Base-by-base conservation (phyloP, 2,888 invertebrate species). In the Griposia aprilina region DNA sequence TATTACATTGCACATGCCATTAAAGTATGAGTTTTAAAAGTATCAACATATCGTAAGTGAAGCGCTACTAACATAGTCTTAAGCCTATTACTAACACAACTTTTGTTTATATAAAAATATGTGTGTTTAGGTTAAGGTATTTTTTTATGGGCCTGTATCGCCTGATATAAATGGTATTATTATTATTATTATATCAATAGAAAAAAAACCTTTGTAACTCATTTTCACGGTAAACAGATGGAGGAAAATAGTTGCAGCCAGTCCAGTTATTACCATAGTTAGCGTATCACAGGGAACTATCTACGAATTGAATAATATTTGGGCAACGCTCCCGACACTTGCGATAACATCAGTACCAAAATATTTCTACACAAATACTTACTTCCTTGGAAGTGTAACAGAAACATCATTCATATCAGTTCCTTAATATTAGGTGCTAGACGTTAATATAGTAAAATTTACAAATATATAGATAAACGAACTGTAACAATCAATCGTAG, bases 301-400 rank as follows among this genome's bases (percentile, higher is more conserved):
- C 84, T 48, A 26, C 20, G 55, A 74, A 87, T 59, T 80, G 74
- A 85, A 74, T 87, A 80, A 84, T 74, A 71, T 87, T 75, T 52
- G 62, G 65, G 45, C 65, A 73, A 55, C 50, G 63, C 45, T 52
- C 52, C 63, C 36, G 30, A 48, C 76, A 57, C 50, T 13, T 4
- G 48, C 20, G 87, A 83, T 83, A 78, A 71, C 52, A 74, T 83
- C 86, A 36, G 17, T 23, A 36, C 30, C 50, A 30, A 66, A 74
- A 73, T 26, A 66, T 8, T 30, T 50, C 36, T 15, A 45, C 20
- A 41, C 30, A 13, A 55, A 48, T n/a, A 78, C 72, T 70, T n/a
- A n/a, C 20, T 45, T 41, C 30, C 52, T 17, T 1, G n/a, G 17
- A 62, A 6, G 62, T 13, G 15, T 30, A 63, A 15, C 45, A 7